Conservation (phyloP, 2,888 invertebrate genomes). For the Adela reaumurella region DNA sequence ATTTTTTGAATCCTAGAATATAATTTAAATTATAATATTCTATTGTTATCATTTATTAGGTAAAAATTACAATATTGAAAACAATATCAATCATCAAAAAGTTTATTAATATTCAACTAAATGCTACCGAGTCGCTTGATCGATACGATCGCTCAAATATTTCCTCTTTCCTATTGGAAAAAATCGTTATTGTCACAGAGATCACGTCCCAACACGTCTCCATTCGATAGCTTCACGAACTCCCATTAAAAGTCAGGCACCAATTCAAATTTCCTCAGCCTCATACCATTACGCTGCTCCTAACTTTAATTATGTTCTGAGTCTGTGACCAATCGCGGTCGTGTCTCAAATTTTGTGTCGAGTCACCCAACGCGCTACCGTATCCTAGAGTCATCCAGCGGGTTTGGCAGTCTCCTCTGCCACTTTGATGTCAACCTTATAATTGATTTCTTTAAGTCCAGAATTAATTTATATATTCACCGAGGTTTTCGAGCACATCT, state of each 20-base stretch:
- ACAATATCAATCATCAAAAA: no score
- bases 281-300: conserved; percentile 53
- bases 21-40: no score
- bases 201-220: not conserved
- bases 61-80: no score
- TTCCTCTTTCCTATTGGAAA: not conserved
- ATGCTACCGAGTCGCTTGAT: no score
- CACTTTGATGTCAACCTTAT: conserved; percentile 13
- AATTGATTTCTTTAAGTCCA: not conserved
- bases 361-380: conserved; percentile 56
- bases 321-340: conserved; percentile 55
- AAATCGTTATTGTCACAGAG: not conserved
- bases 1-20: no score
- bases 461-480: not conserved
- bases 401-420: not conserved
- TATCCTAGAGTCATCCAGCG: conserved; percentile 23
- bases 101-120: no score
- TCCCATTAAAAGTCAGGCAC: conserved; percentile 51
- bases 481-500: no score
- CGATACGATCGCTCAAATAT: no score
- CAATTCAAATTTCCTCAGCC: conserved; percentile 43
- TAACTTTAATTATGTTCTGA: conserved; percentile 54
- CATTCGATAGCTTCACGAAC: conserved; percentile 31
- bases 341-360: conserved; percentile 49
- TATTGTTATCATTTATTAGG: no score